A percentile compares a stretch with the other conserved stretches of the same genome.
phyloP scores from a whole-genome alignment of 1,140 invertebrate species.

The Lycorma delicatula region DNA sequence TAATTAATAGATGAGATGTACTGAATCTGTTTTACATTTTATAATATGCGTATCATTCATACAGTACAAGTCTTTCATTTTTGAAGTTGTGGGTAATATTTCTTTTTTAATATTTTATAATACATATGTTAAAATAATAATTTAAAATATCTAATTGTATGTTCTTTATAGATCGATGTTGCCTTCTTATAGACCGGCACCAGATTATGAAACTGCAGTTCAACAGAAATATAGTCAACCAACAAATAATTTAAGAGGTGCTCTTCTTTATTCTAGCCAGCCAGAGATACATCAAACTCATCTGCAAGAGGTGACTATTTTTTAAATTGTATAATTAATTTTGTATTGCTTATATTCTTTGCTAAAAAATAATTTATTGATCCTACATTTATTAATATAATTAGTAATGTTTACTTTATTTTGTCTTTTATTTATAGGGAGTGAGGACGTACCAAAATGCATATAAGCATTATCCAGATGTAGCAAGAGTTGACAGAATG shows the following conservation, averaged over 20 bases:
- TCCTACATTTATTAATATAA: constrained; percentile 9
- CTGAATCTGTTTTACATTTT: too few relatives aligned
- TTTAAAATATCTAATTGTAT: too few relatives aligned
- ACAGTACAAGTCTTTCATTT: too few relatives aligned
- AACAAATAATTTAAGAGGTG: constrained; percentile 15
- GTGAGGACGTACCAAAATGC: constrained; percentile 20
- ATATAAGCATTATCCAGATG: constrained; percentile 33
- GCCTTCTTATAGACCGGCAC: constrained; percentile 82
- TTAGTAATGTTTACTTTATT: not conserved
- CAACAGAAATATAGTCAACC: constrained; percentile 50
- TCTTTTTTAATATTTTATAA: not conserved
- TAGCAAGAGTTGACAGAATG: constrained; percentile 27
- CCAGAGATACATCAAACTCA: constrained; percentile 50
- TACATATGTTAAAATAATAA: too few relatives aligned
- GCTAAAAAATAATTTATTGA: constrained; percentile 30
- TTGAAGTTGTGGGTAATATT: not conserved
- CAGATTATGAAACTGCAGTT: constrained; percentile 89
- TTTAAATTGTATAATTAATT: constrained; percentile 35
- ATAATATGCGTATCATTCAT: too few relatives aligned
- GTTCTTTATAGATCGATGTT: constrained; percentile 51
- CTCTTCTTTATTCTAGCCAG: constrained; percentile 49
- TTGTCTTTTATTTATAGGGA: constrained; percentile 3
- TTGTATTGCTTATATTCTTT: constrained; percentile 31
- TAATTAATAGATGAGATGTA: too few relatives aligned
- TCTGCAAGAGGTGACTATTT: constrained; percentile 32